Base-by-base conservation (phyloP, 2,113 vertebrate genomes). In the Amphilophus citrinellus region DNA sequence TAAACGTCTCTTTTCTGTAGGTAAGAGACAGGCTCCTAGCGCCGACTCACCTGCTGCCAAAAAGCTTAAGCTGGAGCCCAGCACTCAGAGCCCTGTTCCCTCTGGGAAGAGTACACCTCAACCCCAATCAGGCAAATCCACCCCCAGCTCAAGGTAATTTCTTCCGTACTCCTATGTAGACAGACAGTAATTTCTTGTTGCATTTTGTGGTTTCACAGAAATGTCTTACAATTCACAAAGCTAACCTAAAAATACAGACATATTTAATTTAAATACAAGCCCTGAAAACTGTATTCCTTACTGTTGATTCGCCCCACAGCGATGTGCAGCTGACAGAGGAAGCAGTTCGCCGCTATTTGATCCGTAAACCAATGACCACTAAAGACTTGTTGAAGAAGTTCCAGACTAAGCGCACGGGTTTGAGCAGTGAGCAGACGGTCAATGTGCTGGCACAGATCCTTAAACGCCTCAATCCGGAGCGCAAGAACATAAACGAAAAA, bases 361-460 rank as follows among this genome's bases (percentile, higher is more conserved):
- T 97, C 24, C 96, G 98, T 11, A 98, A 98, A 92, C 98, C 98
- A 57, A 98, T 98, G 98, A 98, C 98, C 85, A 98, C 97, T 47
- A 98, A 98, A 92, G 98, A 98, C 93, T 93, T 98, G 86, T 95
- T 98, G 93, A 98, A 98, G 91, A 98, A 98, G 91, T 98, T 98
- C 95, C 98, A 98, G 96, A 98, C 97, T 60, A 98, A 98, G 94
- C 97, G 98, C 78, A 98, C 98, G 0, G 98, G 98, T 61, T 87
- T 98, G 85, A 98, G 97, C 96, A 98, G 97, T 0, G 97, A 98
- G 91, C 97, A 98, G 96, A 98, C 98, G 0, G 98, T 98, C 89
- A 98, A 98, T 0, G 97, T 98, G 56, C 95, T 98, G 27, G 98
- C 97, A 2, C 98, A 98, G 95, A 98, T 98, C 92, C 96, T 98